Percentiles rank a stretch among this genome's conserved stretches.
These are phyloP conservation scores for Exaiptasia diaphana DNA, from an alignment of 64 coral and sea anemone species.

Conservation along the genomic window DNA sequence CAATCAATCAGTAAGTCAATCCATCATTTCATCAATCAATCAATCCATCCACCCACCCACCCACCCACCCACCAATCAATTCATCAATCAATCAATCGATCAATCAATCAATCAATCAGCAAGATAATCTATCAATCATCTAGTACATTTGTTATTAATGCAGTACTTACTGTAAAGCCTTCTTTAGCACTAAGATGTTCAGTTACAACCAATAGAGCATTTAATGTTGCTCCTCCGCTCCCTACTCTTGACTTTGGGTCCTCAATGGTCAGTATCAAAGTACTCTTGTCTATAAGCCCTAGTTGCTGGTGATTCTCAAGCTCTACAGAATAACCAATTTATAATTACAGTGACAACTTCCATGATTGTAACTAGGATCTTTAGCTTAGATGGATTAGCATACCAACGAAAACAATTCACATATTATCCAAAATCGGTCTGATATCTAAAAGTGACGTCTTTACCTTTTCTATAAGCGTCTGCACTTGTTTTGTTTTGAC, in stretches of 20 bases:
- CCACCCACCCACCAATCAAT: too few species aligned
- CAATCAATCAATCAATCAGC: too few species aligned
- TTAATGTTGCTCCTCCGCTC: conserved; percentile 84
- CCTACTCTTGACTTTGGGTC: conserved; percentile 87
- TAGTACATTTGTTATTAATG: too few species aligned
- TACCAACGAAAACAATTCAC: neutral
- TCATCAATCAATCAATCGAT: too few species aligned
- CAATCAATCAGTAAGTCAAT: too few species aligned
- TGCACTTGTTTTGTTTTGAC: conserved; percentile 67
- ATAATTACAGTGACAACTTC: neutral
- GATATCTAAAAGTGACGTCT: neutral
- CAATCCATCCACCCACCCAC: too few species aligned
- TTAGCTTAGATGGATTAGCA: neutral
- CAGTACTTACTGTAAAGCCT: conserved; percentile 67
- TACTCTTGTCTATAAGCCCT: conserved; percentile 74
- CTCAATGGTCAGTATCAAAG: conserved; percentile 64
- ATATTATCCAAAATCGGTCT: neutral
- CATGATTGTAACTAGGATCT: neutral
- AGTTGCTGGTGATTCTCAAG: conserved; percentile 75
- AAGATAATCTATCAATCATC: too few species aligned
- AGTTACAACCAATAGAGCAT: conserved; percentile 81
- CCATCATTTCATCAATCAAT: too few species aligned
- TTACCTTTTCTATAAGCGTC: conserved; percentile 80
- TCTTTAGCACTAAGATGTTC: conserved; percentile 94
- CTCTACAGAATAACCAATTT: conserved; percentile 33